Conservation (phyloP, 2,888 invertebrate species). For the Ophion slaviceki region DNA sequence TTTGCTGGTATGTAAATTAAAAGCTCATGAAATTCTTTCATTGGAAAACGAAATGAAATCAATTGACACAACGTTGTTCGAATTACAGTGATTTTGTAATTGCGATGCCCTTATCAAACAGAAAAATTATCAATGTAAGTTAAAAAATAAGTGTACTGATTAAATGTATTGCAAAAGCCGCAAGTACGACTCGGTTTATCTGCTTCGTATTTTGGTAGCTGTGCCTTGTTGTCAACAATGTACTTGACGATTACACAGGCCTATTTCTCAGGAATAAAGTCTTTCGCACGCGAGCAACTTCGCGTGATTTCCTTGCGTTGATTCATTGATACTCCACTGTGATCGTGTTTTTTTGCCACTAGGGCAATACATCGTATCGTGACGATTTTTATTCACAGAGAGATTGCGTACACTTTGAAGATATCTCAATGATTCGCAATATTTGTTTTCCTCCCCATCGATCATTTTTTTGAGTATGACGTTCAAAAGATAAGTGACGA, state of each 20-base stretch:
- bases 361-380: not conserved
- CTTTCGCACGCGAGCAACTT: conserved; percentile 24
- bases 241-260: conserved; percentile 13
- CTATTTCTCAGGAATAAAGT: conserved; percentile 32
- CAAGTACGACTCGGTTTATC: not conserved
- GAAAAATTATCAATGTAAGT: not conserved
- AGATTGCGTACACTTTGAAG: not conserved
- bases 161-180: conserved; percentile 20
- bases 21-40: no score
- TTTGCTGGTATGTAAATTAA: no score
- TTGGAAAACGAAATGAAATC: no score
- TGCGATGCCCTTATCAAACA: not conserved
- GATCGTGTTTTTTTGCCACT: not conserved
- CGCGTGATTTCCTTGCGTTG: conserved; percentile 44
- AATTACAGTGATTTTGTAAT: no score
- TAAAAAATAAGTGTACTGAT: conserved; percentile 8
- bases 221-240: not conserved
- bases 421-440: not conserved
- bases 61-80: no score
- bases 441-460: not conserved
- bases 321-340: conserved; percentile 7
- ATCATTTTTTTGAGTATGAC: not conserved
- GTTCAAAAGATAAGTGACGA: not conserved
- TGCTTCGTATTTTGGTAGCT: not conserved
- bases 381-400: not conserved